Evolutionary conservation across 2,797 vertebrate genomes (phyloP).

Genomic region (Chiroxiphia lanceolata): DNA sequence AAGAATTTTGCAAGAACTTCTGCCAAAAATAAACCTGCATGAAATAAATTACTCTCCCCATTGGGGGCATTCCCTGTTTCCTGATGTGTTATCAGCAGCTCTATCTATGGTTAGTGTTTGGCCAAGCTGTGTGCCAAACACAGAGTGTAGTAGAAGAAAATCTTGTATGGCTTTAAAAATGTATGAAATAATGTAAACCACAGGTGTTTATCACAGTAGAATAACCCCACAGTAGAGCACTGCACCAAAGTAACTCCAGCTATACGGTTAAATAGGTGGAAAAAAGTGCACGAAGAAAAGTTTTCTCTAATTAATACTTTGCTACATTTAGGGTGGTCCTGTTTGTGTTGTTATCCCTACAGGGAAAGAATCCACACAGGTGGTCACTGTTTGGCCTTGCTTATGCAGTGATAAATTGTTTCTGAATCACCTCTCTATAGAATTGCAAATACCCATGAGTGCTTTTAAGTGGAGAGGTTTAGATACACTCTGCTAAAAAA

Average conservation of each 20-base stretch:
- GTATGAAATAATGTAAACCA: neutral
- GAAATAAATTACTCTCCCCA: neutral
- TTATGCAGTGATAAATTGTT: neutral
- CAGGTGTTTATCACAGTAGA: neutral
- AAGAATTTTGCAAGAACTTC: neutral
- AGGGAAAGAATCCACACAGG: neutral
- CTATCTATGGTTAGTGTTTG: neutral
- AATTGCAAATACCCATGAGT: neutral
- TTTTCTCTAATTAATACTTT: neutral
- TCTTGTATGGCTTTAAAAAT: neutral
- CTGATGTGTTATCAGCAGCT: neutral
- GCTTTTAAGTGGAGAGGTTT: neutral
- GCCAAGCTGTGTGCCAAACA: neutral
- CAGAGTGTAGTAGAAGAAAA: neutral
- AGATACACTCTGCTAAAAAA: neutral
- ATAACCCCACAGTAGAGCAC: neutral
- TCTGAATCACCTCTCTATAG: neutral
- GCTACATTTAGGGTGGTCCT: rapidly evolving
- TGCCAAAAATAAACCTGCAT: neutral
- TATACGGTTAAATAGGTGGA: neutral
- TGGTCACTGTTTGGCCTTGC: neutral
- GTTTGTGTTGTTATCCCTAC: neutral
- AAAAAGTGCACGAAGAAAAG: neutral
- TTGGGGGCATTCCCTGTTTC: neutral
- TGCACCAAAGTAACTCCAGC: neutral